Percentiles rank a stretch among this genome's conserved stretches.
Evolutionary conservation across 2,888 invertebrate genomes (phyloP).

Genomic region (Laothoe populi): DNA sequence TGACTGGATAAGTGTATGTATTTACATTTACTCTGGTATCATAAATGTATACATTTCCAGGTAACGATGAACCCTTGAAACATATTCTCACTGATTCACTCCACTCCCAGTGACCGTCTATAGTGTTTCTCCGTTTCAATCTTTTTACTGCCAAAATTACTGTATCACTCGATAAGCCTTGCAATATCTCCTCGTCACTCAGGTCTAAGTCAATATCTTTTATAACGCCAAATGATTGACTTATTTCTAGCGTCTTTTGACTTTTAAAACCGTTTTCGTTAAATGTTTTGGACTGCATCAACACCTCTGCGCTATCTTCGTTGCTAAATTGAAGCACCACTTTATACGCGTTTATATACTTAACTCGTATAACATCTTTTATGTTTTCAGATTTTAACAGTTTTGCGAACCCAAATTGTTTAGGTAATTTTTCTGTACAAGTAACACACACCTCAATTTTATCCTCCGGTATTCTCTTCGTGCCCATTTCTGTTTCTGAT

Average conservation of each 20-base stretch:
- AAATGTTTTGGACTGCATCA: background rate
- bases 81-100: background rate
- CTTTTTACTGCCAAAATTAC: too few relatives aligned
- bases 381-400: background rate
- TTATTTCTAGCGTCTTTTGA: background rate
- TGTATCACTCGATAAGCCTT: background rate
- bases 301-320: background rate
- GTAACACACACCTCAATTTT: conserved; percentile 1
- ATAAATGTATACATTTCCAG: background rate
- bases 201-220: background rate
- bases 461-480: background rate
- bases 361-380: too few relatives aligned
- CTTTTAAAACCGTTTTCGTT: background rate
- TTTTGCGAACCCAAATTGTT: background rate
- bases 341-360: background rate
- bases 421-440: background rate
- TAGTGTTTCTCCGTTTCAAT: background rate
- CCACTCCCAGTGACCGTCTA: background rate
- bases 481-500: background rate
- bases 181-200: background rate
- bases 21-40: background rate
- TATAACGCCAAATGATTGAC: too few relatives aligned
- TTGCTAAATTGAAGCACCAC: background rate
- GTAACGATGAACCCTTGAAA: background rate
- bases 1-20: background rate